Conservation (phyloP, 1,140 invertebrate species). For the Eupristina koningsbergeri region DNA sequence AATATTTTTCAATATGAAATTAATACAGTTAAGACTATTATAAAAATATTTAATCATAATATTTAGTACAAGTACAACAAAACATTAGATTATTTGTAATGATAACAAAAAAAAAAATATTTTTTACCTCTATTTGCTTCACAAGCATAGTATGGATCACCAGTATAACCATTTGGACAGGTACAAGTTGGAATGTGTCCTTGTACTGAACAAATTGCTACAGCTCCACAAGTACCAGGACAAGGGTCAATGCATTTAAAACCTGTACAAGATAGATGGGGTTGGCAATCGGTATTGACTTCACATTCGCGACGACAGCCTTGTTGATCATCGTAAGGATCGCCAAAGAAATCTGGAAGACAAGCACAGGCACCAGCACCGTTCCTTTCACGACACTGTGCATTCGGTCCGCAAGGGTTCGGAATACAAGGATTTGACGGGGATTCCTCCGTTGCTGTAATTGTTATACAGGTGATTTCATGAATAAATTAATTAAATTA, state of each 20-base stretch:
- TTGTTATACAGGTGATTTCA: no score
- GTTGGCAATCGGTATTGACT: constrained; percentile 81
- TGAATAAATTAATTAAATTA: background rate
- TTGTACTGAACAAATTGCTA: constrained; percentile 82
- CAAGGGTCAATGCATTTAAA: constrained; percentile 86
- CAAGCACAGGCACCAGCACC: constrained; percentile 85
- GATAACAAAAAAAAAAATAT: background rate
- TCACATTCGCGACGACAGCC: constrained; percentile 87
- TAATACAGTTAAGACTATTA: no score
- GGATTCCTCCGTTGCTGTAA: constrained; percentile 68
- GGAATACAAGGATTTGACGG: constrained; percentile 79
- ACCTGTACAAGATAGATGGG: constrained; percentile 80
- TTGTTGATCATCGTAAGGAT: constrained; percentile 78
- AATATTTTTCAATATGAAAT: no score
- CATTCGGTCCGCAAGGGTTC: constrained; percentile 86
- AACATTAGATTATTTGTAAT: background rate
- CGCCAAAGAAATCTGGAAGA: constrained; percentile 82
- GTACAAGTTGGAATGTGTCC: constrained; percentile 84
- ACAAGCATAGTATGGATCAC: constrained; percentile 84
- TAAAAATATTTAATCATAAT: no score
- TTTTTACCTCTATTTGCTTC: constrained; percentile 57
- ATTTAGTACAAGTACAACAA: no score
- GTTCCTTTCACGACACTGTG: constrained; percentile 83
- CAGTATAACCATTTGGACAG: constrained; percentile 82
- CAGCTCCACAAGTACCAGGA: constrained; percentile 80